Evolutionary conservation across 2,797 vertebrate species (phyloP).

Genomic region (Sebastes minor): DNA sequence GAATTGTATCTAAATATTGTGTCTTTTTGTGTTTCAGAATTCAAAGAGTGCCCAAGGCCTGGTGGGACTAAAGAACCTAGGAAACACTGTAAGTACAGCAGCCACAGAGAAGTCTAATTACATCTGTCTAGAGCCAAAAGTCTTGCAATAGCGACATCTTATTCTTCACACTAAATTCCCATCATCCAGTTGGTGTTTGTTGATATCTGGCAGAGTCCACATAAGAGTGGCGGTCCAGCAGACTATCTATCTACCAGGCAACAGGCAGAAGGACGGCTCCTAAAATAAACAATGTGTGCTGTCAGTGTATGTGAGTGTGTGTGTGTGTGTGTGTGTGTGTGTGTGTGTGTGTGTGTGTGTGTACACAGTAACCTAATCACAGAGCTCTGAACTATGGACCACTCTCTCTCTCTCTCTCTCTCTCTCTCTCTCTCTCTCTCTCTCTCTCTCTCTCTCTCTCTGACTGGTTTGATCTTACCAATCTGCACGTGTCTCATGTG

Average conservation of each 20-base stretch:
- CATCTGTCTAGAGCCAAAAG: background rate
- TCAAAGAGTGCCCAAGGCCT: constrained; percentile 93
- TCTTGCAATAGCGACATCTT: background rate
- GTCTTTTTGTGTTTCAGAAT: constrained; percentile 83
- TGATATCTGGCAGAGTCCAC: background rate
- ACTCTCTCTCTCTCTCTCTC: too few relatives aligned
- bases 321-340: background rate
- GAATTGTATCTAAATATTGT: background rate
- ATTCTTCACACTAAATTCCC: background rate
- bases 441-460: constrained; percentile 9
- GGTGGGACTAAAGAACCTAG: constrained; percentile 95
- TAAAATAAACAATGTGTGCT: constrained; percentile 69
- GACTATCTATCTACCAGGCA: constrained; percentile 64
- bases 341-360: too few relatives aligned
- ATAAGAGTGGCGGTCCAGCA: background rate
- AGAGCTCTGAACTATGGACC: constrained; percentile 56
- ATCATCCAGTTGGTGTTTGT: constrained; percentile 11
- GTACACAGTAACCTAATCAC: too few relatives aligned
- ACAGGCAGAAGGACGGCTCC: constrained; percentile 59
- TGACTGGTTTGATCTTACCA: constrained; percentile 48
- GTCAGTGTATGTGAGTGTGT: background rate
- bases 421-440: too few relatives aligned
- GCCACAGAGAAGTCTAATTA: background rate
- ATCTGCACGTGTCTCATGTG: constrained; percentile 32
- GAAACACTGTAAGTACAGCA: constrained; percentile 92